These are phyloP conservation scores for Lasioglossum oenotherae DNA, from an alignment of 2,888 invertebrate species.

Conservation along the genomic window DNA sequence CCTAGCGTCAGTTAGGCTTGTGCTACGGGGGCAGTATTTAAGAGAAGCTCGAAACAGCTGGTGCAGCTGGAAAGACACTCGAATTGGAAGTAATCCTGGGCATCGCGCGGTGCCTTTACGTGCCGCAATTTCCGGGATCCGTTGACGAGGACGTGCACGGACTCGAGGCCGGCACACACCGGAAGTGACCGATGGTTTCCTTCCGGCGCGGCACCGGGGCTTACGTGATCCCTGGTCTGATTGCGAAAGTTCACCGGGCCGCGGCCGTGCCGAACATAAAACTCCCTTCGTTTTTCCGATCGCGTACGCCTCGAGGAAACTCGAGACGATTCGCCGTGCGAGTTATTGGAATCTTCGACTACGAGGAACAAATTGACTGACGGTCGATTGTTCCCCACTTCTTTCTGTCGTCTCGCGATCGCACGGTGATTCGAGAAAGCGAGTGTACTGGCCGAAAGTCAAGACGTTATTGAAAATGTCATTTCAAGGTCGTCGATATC, in stretches of 20 bases:
- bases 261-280: constrained; percentile 48
- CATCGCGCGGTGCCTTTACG: constrained; percentile 57
- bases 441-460: no score
- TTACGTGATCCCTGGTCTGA: constrained; percentile 61
- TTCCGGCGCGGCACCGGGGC: constrained; percentile 38
- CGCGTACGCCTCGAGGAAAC: constrained; percentile 12
- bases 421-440: no score
- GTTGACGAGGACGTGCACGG: constrained; percentile 62
- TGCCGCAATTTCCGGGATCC: constrained; percentile 65
- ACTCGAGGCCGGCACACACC: constrained; percentile 40
- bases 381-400: background rate
- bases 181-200: constrained; percentile 61
- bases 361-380: constrained; percentile 12
- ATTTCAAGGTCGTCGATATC: no score
- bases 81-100: constrained; percentile 47
- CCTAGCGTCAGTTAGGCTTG: background rate
- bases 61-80: constrained; percentile 33
- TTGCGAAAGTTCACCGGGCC: constrained; percentile 59
- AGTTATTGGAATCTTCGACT: constrained; percentile 9
- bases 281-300: background rate
- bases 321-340: background rate
- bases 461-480: no score
- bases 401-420: background rate
- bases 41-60: constrained; percentile 7
- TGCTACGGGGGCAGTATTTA: constrained; percentile 3